A percentile compares a stretch with the other conserved stretches of the same genome.
Conservation (phyloP, 2,888 invertebrate genomes). For the Rhyacophila evoluta region DNA sequence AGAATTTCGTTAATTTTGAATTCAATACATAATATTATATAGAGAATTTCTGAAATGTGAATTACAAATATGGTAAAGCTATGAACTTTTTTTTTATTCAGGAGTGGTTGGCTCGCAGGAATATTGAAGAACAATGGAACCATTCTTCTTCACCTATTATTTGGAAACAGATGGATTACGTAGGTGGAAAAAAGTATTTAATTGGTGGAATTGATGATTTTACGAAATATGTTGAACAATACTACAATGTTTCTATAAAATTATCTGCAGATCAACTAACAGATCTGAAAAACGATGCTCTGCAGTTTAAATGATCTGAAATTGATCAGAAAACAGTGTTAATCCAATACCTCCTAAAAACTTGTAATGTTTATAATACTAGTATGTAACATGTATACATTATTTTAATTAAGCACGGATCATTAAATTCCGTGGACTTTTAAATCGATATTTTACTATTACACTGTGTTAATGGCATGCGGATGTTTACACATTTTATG, state of each 20-base stretch:
- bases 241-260: slow-evolving; percentile 63
- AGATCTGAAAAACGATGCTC: slow-evolving; percentile 32
- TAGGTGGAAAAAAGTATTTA: slow-evolving; percentile 69
- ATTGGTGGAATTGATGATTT: slow-evolving; percentile 74
- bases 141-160: slow-evolving; percentile 70
- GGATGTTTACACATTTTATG: no score
- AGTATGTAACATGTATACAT: no score
- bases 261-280: slow-evolving; percentile 23
- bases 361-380: no score
- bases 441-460: no score
- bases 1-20: no score
- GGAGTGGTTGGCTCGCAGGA: slow-evolving; percentile 68
- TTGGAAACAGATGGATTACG: slow-evolving; percentile 72
- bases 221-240: slow-evolving; percentile 73
- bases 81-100: slow-evolving; percentile 57
- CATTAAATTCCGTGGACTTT: no score
- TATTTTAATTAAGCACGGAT: no score
- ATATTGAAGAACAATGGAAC: slow-evolving; percentile 70
- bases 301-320: slow-evolving; percentile 29
- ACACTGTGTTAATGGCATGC: no score
- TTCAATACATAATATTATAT: no score
- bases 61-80: no score
- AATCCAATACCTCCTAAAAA: no score
- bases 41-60: no score
- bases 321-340: neutral